Evolutionary conservation across 2,888 invertebrate species (phyloP), one percentile per base, ranked within the genome.

Genomic region (Elysia crispata): DNA sequence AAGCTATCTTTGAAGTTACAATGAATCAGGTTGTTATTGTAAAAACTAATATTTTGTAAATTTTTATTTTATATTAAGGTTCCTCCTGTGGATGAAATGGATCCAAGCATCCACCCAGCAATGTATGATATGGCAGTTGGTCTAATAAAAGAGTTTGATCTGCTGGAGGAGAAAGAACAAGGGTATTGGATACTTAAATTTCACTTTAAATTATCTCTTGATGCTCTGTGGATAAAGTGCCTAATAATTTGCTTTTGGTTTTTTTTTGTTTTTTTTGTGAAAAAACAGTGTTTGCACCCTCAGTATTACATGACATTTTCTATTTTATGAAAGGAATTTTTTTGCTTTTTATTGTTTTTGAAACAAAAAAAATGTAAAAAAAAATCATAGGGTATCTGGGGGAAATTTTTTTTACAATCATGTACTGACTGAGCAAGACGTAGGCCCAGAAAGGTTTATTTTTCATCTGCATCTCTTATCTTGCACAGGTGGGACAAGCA

Each of bases 71-170:
- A 60, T 60, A 23, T 60, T 60, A 8, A 83, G 83, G 33, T 83
- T 25, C 81, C 83, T 20, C 70, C 88, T 88, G 87, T 93, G 41
- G 93, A 93, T 86, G 90, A 91, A 23, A 91, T 92, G 0, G 93
- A 94, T 13, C 95, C 96, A 0, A 89, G 91, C 1, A 94, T 96
- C 50, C 88, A 92, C 0, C 90, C 92, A 0, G 94, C 94, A 64
- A 94, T 95, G 91, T 95, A 95, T 86, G 93, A 93, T 76, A 92
- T 95, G 5, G 94, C 95, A 0, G 88, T 94, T 0, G 94, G 94
- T 85, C 93, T 96, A 80, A 92, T 96, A 30, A 92, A 93, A 79
- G 93, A 94, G 1, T 95, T 96, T 86, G 95, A 96, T 87, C 92
- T 91, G 5, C 92, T 96, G 30, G 96, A 95, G 86, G 90, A 83